phyloP scores from a whole-genome alignment of 2,113 vertebrate genomes.

The Prionailurus viverrinus region DNA sequence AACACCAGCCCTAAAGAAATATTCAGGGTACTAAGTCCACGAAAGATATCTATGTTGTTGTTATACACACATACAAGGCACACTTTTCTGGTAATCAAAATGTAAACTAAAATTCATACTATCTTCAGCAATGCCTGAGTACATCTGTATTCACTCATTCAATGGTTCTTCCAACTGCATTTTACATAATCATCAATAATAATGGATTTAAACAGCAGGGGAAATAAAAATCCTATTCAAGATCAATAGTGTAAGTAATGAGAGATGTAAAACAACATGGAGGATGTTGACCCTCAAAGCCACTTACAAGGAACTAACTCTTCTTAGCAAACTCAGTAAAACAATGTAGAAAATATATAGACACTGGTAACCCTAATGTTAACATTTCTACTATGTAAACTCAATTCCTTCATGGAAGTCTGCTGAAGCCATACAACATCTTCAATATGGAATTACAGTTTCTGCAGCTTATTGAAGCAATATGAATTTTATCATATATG shows the following conservation, averaged over 20 bases:
- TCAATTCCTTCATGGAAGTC: constrained; percentile 37
- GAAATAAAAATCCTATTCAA: constrained; percentile 82
- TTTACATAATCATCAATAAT: constrained; percentile 79
- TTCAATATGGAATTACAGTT: constrained; percentile 52
- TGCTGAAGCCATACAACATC: constrained; percentile 36
- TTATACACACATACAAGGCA: background rate
- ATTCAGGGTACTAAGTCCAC: background rate
- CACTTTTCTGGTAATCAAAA: background rate
- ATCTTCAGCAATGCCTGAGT: background rate
- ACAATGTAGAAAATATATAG: constrained; percentile 56
- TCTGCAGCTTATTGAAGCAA: constrained; percentile 8
- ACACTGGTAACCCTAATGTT: constrained; percentile 54
- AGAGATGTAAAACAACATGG: constrained; percentile 67
- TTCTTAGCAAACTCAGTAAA: constrained; percentile 68
- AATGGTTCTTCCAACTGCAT: constrained; percentile 45
- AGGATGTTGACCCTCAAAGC: constrained; percentile 63
- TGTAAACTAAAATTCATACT: background rate
- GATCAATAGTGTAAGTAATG: constrained; percentile 81
- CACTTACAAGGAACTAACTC: constrained; percentile 54
- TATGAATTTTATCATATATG: background rate
- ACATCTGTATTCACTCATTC: constrained; percentile 55
- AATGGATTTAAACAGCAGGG: constrained; percentile 80
- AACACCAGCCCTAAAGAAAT: background rate
- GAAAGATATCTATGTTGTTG: background rate
- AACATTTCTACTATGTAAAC: constrained; percentile 49